Evolutionary conservation across 2,113 vertebrate species (phyloP).

Genomic region (Drymodes brunneopygia): DNA sequence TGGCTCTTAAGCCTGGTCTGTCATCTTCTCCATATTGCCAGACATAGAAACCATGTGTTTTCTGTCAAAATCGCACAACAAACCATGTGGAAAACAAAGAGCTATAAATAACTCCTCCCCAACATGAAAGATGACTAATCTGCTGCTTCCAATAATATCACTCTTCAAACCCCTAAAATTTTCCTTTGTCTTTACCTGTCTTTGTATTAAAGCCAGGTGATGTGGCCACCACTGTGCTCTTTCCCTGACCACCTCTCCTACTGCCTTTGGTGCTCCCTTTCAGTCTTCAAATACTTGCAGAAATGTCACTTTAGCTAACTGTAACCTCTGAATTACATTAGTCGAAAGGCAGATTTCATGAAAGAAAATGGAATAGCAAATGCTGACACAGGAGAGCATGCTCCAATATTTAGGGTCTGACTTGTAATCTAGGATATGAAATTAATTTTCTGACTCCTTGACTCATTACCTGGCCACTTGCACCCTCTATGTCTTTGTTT

Average conservation of each 20-base stretch:
- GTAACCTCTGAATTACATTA: background rate
- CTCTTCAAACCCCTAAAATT: background rate
- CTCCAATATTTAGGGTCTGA: background rate
- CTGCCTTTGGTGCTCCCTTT: background rate
- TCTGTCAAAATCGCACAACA: constrained; percentile 6
- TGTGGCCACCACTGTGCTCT: background rate
- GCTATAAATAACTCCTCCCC: constrained; percentile 34
- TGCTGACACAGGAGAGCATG: background rate
- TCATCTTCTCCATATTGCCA: background rate
- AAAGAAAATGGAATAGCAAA: background rate
- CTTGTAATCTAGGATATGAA: background rate
- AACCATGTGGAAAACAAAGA: constrained; percentile 32
- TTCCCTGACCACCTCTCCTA: background rate
- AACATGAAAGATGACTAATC: constrained; percentile 1
- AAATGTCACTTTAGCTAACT: background rate
- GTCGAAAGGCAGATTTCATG: background rate
- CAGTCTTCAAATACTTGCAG: background rate
- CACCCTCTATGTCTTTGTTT: background rate
- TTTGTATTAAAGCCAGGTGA: background rate
- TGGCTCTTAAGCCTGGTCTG: background rate
- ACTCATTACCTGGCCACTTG: background rate
- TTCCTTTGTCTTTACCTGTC: background rate
- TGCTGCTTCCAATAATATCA: background rate
- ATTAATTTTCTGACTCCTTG: background rate
- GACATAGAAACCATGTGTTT: constrained; percentile 26